Percentiles rank a stretch among this genome's conserved stretches.
phyloP scores from a whole-genome alignment of 2,113 vertebrate genomes.

The Eulacestoma nigropectus region DNA sequence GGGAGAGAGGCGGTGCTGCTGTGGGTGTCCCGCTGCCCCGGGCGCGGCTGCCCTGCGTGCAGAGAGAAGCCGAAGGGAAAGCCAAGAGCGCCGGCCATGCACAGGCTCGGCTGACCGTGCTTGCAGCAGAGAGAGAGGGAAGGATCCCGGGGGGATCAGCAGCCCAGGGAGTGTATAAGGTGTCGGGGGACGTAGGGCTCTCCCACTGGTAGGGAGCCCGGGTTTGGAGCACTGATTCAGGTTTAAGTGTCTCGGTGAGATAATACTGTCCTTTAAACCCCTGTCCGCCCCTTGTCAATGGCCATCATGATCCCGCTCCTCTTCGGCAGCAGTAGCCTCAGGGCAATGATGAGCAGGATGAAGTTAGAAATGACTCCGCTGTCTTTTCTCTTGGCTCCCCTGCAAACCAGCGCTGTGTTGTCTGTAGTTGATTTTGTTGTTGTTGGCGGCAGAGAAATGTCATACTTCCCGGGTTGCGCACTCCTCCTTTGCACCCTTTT shows the following conservation, averaged over 20 bases:
- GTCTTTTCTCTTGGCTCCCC: slow-evolving; percentile 79
- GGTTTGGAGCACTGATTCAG: background rate
- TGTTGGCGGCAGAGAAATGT: slow-evolving; percentile 75
- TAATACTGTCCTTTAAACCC: background rate
- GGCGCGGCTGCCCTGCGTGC: background rate
- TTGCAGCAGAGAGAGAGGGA: background rate
- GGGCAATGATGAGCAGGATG: slow-evolving; percentile 67
- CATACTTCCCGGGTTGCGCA: slow-evolving; percentile 53
- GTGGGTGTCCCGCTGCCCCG: slow-evolving; percentile 14
- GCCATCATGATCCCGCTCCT: slow-evolving; percentile 74
- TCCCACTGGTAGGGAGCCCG: background rate
- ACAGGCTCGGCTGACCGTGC: slow-evolving; percentile 24
- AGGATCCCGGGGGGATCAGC: slow-evolving; percentile 37
- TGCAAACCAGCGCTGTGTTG: slow-evolving; percentile 79
- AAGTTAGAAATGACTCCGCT: slow-evolving; percentile 80
- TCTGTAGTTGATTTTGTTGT: slow-evolving; percentile 75
- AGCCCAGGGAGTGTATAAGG: background rate
- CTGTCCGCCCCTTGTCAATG: background rate
- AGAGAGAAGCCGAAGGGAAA: background rate
- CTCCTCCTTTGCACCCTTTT: slow-evolving; percentile 68
- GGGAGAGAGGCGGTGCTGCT: background rate
- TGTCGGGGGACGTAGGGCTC: slow-evolving; percentile 39
- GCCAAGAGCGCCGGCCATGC: slow-evolving; percentile 46
- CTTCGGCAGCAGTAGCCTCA: slow-evolving; percentile 62
- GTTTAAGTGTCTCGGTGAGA: slow-evolving; percentile 24